Percentiles rank a stretch among this genome's conserved stretches.
Evolutionary conservation across 2,888 invertebrate species (phyloP).

Genomic region (Xanthorhoe designata): DNA sequence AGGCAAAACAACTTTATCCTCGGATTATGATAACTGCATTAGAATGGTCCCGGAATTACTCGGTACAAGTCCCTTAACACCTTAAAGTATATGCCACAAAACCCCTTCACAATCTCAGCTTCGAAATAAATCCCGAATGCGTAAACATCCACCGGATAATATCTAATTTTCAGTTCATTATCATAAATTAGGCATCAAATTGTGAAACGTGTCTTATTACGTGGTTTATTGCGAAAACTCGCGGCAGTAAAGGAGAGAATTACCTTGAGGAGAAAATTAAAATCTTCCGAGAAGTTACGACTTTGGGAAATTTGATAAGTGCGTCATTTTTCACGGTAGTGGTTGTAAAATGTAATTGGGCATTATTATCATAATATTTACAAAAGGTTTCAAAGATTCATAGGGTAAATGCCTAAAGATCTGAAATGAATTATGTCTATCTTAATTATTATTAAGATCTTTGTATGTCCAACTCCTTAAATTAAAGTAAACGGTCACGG

Average conservation of each 20-base stretch:
- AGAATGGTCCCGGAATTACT: background rate
- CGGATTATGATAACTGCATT: background rate
- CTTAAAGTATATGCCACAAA: background rate
- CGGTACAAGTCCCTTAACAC: background rate
- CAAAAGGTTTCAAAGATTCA: no score
- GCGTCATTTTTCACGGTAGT: slow-evolving; percentile 13
- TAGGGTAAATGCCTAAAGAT: no score
- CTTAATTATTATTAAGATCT: no score
- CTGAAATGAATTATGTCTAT: no score
- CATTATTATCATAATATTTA: background rate
- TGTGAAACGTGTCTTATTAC: slow-evolving; percentile 44
- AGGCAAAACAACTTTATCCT: no score
- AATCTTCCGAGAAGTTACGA: slow-evolving; percentile 25
- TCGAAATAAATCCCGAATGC: slow-evolving; percentile 1
- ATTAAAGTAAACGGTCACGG: no score
- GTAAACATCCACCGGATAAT: slow-evolving; percentile 33
- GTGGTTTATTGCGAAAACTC: slow-evolving; percentile 38
- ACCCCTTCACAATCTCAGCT: slow-evolving; percentile 15
- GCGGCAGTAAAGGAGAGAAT: slow-evolving; percentile 37
- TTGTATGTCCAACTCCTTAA: no score
- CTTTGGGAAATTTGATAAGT: slow-evolving; percentile 29
- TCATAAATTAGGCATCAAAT: slow-evolving; percentile 45
- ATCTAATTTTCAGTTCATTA: slow-evolving; percentile 44
- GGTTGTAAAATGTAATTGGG: background rate
- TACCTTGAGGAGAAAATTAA: slow-evolving; percentile 32